A percentile compares a stretch with the other conserved stretches of the same genome.
These are phyloP conservation scores for Zoanthus sociatus DNA, from an alignment of 92 coral and sea anemone species.

Conservation along the genomic window DNA sequence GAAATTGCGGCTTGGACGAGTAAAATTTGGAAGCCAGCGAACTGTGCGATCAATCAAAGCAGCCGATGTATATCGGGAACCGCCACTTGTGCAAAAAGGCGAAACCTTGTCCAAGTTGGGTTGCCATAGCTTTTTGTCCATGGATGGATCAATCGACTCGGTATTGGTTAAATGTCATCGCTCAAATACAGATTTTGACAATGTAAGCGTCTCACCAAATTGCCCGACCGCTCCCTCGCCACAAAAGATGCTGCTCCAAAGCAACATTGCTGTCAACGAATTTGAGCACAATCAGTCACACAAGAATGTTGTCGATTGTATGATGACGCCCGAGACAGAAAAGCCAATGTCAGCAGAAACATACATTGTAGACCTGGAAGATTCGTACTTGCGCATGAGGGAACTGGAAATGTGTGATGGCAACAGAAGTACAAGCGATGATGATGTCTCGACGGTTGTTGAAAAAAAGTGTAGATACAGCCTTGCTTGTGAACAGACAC, in stretches of 20 bases:
- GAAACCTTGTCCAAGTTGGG: background rate
- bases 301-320: background rate
- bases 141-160: conserved; percentile 5
- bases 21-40: background rate
- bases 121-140: conserved; percentile 1
- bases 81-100: background rate
- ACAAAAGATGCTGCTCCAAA: background rate
- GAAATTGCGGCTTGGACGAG: background rate
- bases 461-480: background rate
- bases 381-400: conserved; percentile 28
- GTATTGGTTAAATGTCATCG: background rate
- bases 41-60: conserved; percentile 10
- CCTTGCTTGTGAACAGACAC: background rate
- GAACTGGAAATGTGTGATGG: background rate
- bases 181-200: conserved; percentile 1
- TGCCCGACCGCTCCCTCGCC: conserved; percentile 23
- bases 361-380: conserved; percentile 16
- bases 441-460: background rate
- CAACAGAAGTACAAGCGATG: background rate
- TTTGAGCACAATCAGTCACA: background rate
- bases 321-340: background rate
- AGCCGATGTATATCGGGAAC: background rate
- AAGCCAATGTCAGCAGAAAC: conserved; percentile 19
- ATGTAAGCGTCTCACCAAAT: background rate
- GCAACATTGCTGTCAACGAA: background rate